Base-by-base conservation (phyloP, 2,888 invertebrate genomes). In the Halictus quadricinctus region DNA sequence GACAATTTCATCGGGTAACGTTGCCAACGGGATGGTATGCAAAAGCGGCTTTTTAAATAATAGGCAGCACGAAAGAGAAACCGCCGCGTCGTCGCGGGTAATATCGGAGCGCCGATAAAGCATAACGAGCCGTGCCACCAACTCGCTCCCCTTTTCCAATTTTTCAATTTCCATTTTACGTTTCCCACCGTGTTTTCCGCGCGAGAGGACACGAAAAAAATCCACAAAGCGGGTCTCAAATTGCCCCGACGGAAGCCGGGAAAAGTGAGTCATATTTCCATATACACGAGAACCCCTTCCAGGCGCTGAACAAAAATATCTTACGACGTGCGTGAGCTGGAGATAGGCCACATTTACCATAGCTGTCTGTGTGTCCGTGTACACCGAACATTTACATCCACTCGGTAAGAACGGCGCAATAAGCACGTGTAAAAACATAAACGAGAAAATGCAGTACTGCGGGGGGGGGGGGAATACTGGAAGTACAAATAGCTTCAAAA, bases 101-200 rank as follows among this genome's bases (percentile, higher is more conserved):
- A 90, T 89, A 83, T 88, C 76, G 73, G 72, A 77, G 58, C 80
- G 58, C 84, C 88, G 88, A 90, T 91, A 90, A 90, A 90, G 80
- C 85, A 86, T 88, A 88, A 90, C 88, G 87, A 90, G 89, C 86
- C 85, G 72, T 80, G 81, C 75, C 76, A 76, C 81, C 83, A 81
- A 83, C 69, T 74, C 70, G 79, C 78, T 54, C 75, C 83, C 83
- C 85, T 79, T 76, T 83, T 82, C 64, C 86, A 84, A 91, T 91
- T 91, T 91, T 90, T 90, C 90, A 89, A 89, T 91, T 87, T 87
- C 88, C 87, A 84, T 85, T 89, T 86, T 83, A 85, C 85, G 81
- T 89, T 88, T 89, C 84, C 81, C 79, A 80, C 69, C 81, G 77
- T 36, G 76, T 90, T 91, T 90, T 90, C 89, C 89, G 50, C 83